phyloP scores from a whole-genome alignment of 2,113 vertebrate genomes.

The Tupaia chinensis region DNA sequence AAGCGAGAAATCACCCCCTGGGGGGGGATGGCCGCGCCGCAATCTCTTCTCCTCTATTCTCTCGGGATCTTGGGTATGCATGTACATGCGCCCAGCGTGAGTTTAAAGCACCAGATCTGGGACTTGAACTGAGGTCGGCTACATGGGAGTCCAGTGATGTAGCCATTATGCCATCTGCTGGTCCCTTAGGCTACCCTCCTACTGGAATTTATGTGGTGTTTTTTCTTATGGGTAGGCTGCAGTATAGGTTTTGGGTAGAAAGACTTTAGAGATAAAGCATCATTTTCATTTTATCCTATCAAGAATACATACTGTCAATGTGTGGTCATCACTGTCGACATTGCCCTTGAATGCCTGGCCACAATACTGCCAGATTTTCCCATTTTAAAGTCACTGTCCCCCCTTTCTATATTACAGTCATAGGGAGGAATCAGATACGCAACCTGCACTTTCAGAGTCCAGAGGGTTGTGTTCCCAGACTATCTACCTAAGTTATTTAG shows the following conservation, averaged over 20 bases:
- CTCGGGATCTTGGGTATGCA: no score
- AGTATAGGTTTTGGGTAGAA: not conserved
- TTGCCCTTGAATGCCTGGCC: not conserved
- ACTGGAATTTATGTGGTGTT: not conserved
- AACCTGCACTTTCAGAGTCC: not conserved
- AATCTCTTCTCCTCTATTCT: no score
- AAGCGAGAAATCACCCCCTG: no score
- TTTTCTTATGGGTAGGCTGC: conserved; percentile 15
- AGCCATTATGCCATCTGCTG: no score
- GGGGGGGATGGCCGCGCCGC: no score
- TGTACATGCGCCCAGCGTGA: no score
- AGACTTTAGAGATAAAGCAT: not conserved
- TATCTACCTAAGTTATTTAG: not conserved
- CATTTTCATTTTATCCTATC: conserved; percentile 12
- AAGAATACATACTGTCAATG: not conserved
- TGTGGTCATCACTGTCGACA: not conserved
- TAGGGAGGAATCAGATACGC: not conserved
- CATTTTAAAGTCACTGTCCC: not conserved
- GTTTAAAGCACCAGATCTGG: no score
- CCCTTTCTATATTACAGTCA: not conserved
- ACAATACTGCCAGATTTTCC: not conserved
- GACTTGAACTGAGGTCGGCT: no score
- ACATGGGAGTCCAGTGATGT: no score
- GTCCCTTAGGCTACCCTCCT: not conserved
- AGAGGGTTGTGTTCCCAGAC: not conserved